A percentile compares a stretch with the other conserved stretches of the same genome.
These are phyloP conservation scores for Caenorhabditis brenneri DNA, from an alignment of 1,140 invertebrate species.

Conservation along the genomic window DNA sequence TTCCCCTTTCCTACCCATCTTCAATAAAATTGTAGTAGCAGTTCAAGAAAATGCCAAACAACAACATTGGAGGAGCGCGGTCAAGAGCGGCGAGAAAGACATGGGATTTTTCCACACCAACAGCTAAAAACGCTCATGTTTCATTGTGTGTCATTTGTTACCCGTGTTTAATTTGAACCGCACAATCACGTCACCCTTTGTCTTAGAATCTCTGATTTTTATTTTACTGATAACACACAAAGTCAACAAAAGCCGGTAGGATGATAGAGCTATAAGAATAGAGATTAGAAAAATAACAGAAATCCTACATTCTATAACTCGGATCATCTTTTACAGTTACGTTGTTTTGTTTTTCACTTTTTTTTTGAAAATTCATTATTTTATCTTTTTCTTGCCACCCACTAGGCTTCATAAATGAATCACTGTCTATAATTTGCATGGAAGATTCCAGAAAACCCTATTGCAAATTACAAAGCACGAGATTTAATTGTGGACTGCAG, in stretches of 20 bases:
- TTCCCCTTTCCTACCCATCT: not conserved
- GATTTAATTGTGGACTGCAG: not conserved
- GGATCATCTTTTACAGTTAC: not conserved
- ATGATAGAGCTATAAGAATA: not conserved
- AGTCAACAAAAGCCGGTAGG: not conserved
- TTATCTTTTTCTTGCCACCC: not conserved
- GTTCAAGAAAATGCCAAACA: slow-evolving; percentile 3
- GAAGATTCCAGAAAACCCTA: not conserved
- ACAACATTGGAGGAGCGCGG: not conserved
- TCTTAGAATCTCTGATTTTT: not conserved
- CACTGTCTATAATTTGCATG: not conserved
- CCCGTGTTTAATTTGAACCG: slow-evolving; percentile 25
- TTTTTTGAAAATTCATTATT: not conserved
- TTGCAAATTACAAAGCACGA: not conserved
- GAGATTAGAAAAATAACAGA: too few species aligned
- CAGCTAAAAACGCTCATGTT: slow-evolving; percentile 16
- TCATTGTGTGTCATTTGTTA: slow-evolving; percentile 31
- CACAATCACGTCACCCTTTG: slow-evolving; percentile 16
- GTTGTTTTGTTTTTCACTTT: not conserved
- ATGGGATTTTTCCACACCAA: slow-evolving; percentile 32
- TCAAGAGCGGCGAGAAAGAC: slow-evolving; percentile 19
- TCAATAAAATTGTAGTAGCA: not conserved
- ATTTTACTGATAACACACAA: too few species aligned
- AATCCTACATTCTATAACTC: not conserved
- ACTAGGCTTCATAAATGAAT: not conserved